Evolutionary conservation across 2,113 vertebrate species (phyloP).

Genomic region (Bos javanicus): DNA sequence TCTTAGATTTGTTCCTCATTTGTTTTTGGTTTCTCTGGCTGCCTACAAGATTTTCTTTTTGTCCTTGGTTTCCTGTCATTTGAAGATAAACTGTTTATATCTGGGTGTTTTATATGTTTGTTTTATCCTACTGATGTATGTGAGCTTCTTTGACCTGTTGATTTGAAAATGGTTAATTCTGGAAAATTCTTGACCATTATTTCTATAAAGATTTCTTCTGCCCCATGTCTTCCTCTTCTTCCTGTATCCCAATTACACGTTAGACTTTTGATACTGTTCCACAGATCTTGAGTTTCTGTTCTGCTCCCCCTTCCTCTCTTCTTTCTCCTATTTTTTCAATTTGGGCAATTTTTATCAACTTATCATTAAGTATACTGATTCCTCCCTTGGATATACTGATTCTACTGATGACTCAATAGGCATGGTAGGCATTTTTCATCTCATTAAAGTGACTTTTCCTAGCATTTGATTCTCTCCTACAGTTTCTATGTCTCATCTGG

Average conservation of each 20-base stretch:
- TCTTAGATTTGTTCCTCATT: not conserved
- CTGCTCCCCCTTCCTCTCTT: not conserved
- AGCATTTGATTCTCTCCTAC: not conserved
- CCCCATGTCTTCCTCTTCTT: not conserved
- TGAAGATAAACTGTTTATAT: not conserved
- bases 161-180: not conserved
- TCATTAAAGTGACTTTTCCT: not conserved
- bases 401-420: not conserved
- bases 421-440: not conserved
- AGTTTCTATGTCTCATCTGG: not conserved
- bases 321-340: not conserved
- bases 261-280: not conserved
- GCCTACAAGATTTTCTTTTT: not conserved
- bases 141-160: not conserved
- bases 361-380: not conserved
- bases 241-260: not conserved
- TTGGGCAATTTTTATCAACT: not conserved
- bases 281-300: not conserved
- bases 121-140: not conserved
- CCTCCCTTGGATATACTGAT: not conserved
- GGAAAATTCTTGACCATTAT: not conserved
- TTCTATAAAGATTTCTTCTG: not conserved
- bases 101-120: not conserved
- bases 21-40: not conserved
- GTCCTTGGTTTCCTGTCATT: not conserved